Percentiles rank a stretch among this genome's conserved stretches.
Conservation (phyloP, 2,888 invertebrate genomes). For the Andrena hattorfiana region DNA sequence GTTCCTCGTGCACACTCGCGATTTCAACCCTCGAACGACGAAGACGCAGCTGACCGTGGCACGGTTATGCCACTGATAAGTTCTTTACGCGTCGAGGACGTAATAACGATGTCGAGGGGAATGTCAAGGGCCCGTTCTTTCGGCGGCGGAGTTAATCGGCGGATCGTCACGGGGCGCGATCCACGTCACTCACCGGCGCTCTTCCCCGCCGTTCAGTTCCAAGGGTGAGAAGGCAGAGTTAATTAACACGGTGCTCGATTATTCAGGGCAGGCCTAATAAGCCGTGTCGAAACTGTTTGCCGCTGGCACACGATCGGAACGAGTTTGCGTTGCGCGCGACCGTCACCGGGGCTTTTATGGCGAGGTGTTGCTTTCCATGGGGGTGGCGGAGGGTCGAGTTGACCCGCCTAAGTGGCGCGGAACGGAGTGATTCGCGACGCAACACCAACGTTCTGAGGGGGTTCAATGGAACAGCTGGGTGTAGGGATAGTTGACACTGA, state of each 20-base stretch:
- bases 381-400: slow-evolving; percentile 12
- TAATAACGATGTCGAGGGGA: not conserved
- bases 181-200: slow-evolving; percentile 24
- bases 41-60: not conserved
- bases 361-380: slow-evolving; percentile 33
- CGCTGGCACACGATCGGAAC: slow-evolving; percentile 54
- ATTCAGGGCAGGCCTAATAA: slow-evolving; percentile 61
- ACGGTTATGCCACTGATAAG: slow-evolving; percentile 4
- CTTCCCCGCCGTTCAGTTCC: slow-evolving; percentile 52
- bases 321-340: slow-evolving; percentile 40
- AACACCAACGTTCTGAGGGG: not conserved
- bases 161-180: slow-evolving; percentile 15
- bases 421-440: slow-evolving; percentile 40
- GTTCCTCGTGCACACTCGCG: too few relatives aligned
- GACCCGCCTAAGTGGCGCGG: slow-evolving; percentile 35
- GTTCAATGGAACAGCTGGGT: not conserved
- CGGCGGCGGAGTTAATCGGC: slow-evolving; percentile 46
- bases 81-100: not conserved
- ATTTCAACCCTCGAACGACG: too few relatives aligned
- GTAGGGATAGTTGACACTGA: slow-evolving; percentile 3
- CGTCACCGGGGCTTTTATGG: slow-evolving; percentile 44
- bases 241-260: slow-evolving; percentile 66
- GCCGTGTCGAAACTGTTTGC: slow-evolving; percentile 63
- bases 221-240: slow-evolving; percentile 60
- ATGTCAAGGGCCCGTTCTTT: not conserved